Evolutionary conservation across 2,113 vertebrate species (phyloP).

Genomic region (Podilymbus podiceps): DNA sequence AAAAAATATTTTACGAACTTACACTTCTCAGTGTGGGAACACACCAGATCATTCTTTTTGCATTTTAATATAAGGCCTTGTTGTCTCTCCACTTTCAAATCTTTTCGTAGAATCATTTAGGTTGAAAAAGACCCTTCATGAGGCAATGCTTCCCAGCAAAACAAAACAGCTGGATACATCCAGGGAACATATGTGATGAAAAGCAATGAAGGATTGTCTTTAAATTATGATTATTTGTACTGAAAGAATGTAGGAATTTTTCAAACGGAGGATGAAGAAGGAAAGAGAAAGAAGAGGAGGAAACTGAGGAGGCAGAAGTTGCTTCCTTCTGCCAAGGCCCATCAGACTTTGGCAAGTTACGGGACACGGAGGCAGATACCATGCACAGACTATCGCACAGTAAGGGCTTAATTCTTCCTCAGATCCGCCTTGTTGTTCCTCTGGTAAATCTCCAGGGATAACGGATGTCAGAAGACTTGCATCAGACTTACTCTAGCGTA

Average conservation of each 20-base stretch:
- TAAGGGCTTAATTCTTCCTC: background rate
- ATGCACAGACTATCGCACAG: rapidly evolving
- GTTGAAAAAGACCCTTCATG: background rate
- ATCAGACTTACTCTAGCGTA: background rate
- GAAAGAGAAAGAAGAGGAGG: background rate
- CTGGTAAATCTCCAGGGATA: background rate
- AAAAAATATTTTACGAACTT: background rate
- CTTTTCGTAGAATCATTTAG: background rate
- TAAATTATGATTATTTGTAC: background rate
- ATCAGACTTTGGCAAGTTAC: background rate
- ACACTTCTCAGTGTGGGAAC: background rate
- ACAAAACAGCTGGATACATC: background rate
- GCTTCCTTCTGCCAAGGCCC: background rate
- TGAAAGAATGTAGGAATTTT: background rate
- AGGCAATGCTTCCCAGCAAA: background rate
- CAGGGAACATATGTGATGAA: background rate
- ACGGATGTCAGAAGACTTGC: background rate
- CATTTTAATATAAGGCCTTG: background rate
- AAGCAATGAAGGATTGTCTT: background rate
- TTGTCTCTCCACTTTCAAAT: background rate
- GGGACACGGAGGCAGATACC: background rate
- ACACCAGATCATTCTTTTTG: background rate
- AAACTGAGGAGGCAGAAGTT: background rate
- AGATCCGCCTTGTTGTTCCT: background rate
- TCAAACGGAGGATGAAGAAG: background rate